These are phyloP conservation scores for Achlya flavicornis DNA, from an alignment of 2,888 invertebrate species.

Conservation along the genomic window DNA sequence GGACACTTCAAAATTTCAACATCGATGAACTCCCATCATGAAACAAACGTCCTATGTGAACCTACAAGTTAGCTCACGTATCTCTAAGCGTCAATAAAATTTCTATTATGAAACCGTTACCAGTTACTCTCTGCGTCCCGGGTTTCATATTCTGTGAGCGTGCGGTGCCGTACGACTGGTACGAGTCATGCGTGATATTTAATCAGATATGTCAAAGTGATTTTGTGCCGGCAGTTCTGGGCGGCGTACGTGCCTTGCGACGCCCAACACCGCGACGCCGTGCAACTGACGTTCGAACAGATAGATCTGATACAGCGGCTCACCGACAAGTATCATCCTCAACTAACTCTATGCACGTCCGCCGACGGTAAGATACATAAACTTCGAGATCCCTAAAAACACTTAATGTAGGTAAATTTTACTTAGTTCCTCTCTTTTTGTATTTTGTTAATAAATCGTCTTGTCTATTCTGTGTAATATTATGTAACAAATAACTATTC, in stretches of 20 bases:
- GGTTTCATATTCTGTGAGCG: slow-evolving; percentile 43
- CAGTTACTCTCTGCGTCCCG: no score
- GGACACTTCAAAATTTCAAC: no score
- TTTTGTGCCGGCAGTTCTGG: slow-evolving; percentile 88
- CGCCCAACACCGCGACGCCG: slow-evolving; percentile 92
- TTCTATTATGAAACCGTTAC: background rate
- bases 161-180: slow-evolving; percentile 18
- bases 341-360: slow-evolving; percentile 90
- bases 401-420: background rate
- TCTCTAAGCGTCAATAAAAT: background rate
- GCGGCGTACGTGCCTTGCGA: slow-evolving; percentile 93
- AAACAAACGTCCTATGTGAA: no score
- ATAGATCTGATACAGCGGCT: slow-evolving; percentile 93
- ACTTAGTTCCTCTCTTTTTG: background rate
- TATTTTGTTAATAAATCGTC: background rate
- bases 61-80: no score
- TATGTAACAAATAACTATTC: no score
- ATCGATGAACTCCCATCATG: no score
- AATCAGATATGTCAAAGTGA: slow-evolving; percentile 48
- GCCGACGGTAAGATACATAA: slow-evolving; percentile 85
- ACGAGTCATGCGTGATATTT: slow-evolving; percentile 36
- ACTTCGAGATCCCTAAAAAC: background rate
- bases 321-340: slow-evolving; percentile 90
- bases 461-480: no score
- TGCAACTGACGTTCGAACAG: slow-evolving; percentile 92